Evolutionary conservation across 2,113 vertebrate genomes (phyloP), one percentile per base, ranked within the genome.

Genomic region (Leptodactylus fuscus): DNA sequence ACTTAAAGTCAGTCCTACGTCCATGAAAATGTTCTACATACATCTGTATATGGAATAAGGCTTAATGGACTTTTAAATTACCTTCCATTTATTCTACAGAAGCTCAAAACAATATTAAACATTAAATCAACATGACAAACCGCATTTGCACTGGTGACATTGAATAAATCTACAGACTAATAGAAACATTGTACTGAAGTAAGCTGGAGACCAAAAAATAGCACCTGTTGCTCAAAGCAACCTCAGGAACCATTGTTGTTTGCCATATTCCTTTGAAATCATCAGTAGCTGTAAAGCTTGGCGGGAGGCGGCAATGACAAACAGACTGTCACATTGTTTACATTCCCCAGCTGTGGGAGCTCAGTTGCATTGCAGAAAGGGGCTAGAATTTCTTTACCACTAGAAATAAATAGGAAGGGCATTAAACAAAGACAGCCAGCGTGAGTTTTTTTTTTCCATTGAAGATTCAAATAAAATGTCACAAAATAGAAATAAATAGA

Each of bases 271-370:
- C 70, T 62, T 73, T 62, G 69, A 62, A 76, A 44, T 62, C 16
- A 75, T 62, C 70, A 32, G 4, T 11, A 8, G 82, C 34, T 75
- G 53, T 48, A 62, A 44, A 76, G 53, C 53, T 83, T 60, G 29
- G 70, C 11, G 82, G 82, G 82, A 62, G 82, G 36, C 82, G n/a
- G 53, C 70, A 20, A 62, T 75, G 70, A 74, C 32, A 75, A 83
- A 83, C 34, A 83, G 24, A 75, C 51, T 74, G 67, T 46, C 29
- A 55, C 51, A 75, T 82, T 71, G 67, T 82, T 41, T 73, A 73
- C 34, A 73, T 62, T 75, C 53, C 22, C 51, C 20, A 29, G 24
- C 51, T 76, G 51, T 32, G 53, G 44, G 51, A 76, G 27, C 69
- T 55, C 81, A 44, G 49, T 74, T 58, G 70, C 18, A 75, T 75